These are phyloP conservation scores for Megalonaias nervosa DNA, from an alignment of 1,140 invertebrate species.

Conservation along the genomic window DNA sequence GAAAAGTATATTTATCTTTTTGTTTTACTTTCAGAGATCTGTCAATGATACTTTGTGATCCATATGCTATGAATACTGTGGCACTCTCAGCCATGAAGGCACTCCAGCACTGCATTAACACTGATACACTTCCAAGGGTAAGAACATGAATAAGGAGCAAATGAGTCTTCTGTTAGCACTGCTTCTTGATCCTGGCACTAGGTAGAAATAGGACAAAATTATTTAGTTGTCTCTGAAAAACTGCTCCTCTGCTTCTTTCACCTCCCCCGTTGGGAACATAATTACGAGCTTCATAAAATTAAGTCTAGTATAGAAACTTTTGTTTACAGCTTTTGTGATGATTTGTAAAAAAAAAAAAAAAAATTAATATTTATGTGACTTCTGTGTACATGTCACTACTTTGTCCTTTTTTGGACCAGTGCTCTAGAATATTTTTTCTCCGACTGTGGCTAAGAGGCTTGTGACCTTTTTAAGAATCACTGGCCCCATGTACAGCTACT, in stretches of 20 bases:
- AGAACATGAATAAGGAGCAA: constrained; percentile 33
- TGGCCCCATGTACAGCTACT: too few species aligned
- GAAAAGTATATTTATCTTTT: not conserved
- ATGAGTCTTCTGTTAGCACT: too few species aligned
- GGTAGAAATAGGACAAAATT: not conserved
- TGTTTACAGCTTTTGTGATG: not conserved
- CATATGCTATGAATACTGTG: constrained; percentile 96
- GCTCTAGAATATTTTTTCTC: too few species aligned
- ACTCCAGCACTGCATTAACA: constrained; percentile 90
- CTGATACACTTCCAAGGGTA: constrained; percentile 87
- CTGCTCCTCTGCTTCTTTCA: not conserved
- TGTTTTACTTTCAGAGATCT: constrained; percentile 77
- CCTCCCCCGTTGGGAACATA: not conserved
- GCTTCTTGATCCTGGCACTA: not conserved
- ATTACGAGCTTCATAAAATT: not conserved
- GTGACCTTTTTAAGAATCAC: too few species aligned
- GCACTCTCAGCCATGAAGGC: constrained; percentile 94
- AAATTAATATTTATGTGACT: too few species aligned
- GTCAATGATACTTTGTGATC: constrained; percentile 98
- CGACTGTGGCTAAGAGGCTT: too few species aligned
- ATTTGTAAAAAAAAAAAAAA: too few species aligned
- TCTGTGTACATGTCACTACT: too few species aligned
- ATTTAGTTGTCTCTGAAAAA: not conserved
- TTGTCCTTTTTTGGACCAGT: too few species aligned
- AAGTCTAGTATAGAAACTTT: not conserved